Conservation (phyloP, 2,888 invertebrate genomes). For the Ophion ellenae region DNA sequence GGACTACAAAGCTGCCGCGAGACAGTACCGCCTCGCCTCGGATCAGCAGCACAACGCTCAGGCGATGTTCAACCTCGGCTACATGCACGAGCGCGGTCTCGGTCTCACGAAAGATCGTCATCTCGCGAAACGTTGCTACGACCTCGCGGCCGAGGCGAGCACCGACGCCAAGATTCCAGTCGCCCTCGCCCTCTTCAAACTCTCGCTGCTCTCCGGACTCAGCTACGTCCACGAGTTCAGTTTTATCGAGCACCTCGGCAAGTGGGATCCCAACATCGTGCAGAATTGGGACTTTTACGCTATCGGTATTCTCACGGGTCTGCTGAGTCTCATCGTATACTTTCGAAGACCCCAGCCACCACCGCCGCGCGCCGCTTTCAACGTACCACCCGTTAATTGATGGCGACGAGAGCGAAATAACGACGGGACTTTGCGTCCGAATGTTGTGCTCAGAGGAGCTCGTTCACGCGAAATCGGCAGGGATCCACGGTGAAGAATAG, state of each 20-base stretch:
- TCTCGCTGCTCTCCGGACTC: constrained; percentile 90
- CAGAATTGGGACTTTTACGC: constrained; percentile 98
- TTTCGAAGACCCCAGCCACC: constrained; percentile 87
- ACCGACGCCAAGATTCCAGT: constrained; percentile 97
- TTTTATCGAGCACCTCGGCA: constrained; percentile 84
- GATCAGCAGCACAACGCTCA: constrained; percentile 98
- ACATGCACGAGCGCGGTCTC: constrained; percentile 99
- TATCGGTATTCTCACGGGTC: constrained; percentile 91
- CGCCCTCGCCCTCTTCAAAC: constrained; percentile 93
- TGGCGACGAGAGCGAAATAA: background rate
- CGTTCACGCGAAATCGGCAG: constrained; percentile 1
- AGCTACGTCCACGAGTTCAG: constrained; percentile 90
- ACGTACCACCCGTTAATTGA: constrained; percentile 76
- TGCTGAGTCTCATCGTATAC: constrained; percentile 93
- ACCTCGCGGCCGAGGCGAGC: constrained; percentile 96
- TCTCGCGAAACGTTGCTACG: constrained; percentile 98
- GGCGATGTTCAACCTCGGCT: constrained; percentile 99
- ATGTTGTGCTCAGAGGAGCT: constrained; percentile 52
- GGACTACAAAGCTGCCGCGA: constrained; percentile 96
- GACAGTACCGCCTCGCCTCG: constrained; percentile 95
- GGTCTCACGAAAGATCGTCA: constrained; percentile 96
- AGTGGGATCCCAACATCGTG: constrained; percentile 89
- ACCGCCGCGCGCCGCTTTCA: constrained; percentile 70
- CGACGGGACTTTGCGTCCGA: constrained; percentile 6
- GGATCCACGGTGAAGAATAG: background rate